Evolutionary conservation across 2,797 vertebrate species (phyloP).

Genomic region (Emydoidea blandingii): DNA sequence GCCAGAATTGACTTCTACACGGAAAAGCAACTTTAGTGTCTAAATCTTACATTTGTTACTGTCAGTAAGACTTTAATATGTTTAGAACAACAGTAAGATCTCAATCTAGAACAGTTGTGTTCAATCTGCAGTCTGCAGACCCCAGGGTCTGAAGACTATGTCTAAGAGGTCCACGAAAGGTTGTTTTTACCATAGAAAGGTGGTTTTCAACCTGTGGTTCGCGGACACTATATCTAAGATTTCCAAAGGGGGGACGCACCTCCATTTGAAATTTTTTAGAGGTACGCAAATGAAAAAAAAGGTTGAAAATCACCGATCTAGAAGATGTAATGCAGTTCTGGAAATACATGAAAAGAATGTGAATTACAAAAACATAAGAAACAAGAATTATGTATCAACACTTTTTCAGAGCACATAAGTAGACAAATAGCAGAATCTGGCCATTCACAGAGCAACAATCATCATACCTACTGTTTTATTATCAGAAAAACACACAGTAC

Average conservation of each 20-base stretch:
- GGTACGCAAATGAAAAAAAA: too few species aligned
- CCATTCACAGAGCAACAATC: neutral
- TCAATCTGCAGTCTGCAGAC: too few species aligned
- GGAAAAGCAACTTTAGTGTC: too few species aligned
- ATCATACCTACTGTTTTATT: neutral
- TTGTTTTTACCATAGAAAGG: too few species aligned
- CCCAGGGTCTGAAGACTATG: too few species aligned
- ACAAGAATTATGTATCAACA: neutral
- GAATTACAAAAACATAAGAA: neutral
- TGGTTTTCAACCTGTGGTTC: too few species aligned
- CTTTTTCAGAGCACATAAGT: neutral
- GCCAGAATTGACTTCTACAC: too few species aligned
- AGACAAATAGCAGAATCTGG: neutral
- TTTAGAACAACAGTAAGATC: neutral
- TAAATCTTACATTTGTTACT: neutral
- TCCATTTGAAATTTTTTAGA: too few species aligned
- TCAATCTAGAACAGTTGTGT: neutral
- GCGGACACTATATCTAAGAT: too few species aligned
- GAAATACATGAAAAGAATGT: neutral
- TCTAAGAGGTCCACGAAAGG: too few species aligned
- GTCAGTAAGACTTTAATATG: neutral
- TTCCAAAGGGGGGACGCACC: too few species aligned
- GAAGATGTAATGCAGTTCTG: neutral
- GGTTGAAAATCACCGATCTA: neutral
- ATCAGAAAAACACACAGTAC: neutral